phyloP scores from a whole-genome alignment of 2,888 invertebrate genomes.

The Norana najaformis region DNA sequence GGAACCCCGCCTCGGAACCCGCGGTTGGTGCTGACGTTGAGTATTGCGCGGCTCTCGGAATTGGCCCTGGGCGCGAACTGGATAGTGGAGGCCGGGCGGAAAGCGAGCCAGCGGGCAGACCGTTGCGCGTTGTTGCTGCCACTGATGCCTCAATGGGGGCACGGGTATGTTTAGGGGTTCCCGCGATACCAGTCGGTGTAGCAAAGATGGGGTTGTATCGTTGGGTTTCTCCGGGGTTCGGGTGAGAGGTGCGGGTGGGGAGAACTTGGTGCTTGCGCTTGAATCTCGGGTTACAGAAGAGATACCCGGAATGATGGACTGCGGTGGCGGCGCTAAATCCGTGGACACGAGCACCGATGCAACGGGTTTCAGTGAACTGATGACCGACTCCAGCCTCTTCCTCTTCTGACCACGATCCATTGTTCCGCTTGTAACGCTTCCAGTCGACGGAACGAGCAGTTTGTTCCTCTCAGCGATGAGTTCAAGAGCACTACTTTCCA shows the following conservation, averaged over 20 bases:
- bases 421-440: background rate
- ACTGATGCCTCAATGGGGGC: background rate
- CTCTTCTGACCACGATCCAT: background rate
- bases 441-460: background rate
- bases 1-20: background rate
- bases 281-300: background rate
- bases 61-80: background rate
- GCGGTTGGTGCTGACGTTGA: background rate
- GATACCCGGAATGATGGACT: background rate
- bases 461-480: background rate
- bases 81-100: background rate
- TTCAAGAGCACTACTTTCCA: background rate
- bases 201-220: background rate
- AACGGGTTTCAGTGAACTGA: conserved; percentile 15
- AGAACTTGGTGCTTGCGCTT: background rate
- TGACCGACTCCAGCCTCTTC: conserved; percentile 10
- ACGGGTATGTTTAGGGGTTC: conserved; percentile 8
- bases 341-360: background rate
- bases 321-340: background rate
- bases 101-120: background rate
- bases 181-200: background rate
- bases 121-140: background rate
- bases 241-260: background rate
- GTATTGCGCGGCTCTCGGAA: background rate
- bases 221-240: background rate